Percentiles rank a stretch among this genome's conserved stretches.
Evolutionary conservation across 2,113 vertebrate genomes (phyloP).

Genomic region (Apistogramma diplotaenia): DNA sequence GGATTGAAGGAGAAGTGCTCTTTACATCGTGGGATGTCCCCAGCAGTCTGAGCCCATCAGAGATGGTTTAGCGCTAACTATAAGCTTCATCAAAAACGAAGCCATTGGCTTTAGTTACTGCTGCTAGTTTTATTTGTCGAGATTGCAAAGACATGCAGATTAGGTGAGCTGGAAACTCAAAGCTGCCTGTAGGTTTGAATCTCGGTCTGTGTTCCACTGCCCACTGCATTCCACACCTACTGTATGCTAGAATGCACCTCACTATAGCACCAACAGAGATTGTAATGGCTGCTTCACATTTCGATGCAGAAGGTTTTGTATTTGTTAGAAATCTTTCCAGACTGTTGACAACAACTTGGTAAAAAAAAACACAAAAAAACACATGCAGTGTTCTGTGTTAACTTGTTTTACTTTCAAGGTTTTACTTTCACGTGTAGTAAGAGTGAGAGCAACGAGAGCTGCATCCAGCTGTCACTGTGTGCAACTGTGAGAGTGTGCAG

Average conservation of each 20-base stretch:
- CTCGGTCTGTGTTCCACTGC: not conserved
- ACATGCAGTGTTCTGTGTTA: not conserved
- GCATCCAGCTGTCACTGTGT: slow-evolving; percentile 34
- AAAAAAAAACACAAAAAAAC: not conserved
- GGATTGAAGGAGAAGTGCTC: no score
- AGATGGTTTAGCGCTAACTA: not conserved
- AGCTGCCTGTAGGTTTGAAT: not conserved
- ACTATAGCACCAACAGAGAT: not conserved
- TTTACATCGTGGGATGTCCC: no score
- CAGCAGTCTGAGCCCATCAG: not conserved
- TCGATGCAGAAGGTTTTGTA: not conserved
- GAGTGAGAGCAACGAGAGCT: slow-evolving; percentile 1
- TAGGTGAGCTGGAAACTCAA: not conserved
- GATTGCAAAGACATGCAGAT: not conserved
- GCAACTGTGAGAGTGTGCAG: slow-evolving; percentile 3
- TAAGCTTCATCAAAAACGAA: not conserved
- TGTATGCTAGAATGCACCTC: not conserved
- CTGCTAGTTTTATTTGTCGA: not conserved
- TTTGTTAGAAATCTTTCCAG: not conserved
- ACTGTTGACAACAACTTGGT: not conserved
- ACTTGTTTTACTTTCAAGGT: not conserved
- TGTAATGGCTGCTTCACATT: not conserved
- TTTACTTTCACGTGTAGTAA: slow-evolving; percentile 10
- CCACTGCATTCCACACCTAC: not conserved
- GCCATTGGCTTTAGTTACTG: not conserved